These are phyloP conservation scores for Syngnathus scovelli DNA, from an alignment of 2,113 vertebrate species.

Conservation along the genomic window DNA sequence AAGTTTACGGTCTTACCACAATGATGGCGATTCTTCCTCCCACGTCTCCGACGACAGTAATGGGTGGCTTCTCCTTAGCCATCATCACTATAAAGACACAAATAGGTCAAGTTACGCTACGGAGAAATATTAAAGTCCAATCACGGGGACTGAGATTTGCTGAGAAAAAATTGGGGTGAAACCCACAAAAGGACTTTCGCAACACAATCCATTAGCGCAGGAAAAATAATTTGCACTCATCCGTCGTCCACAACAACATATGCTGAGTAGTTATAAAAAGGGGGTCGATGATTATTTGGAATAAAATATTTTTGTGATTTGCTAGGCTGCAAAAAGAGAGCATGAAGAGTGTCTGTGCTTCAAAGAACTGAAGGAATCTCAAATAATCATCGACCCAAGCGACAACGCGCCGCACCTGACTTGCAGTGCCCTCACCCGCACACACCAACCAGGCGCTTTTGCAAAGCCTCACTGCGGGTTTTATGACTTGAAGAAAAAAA, in stretches of 20 bases:
- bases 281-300: slow-evolving; percentile 31
- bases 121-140: not conserved
- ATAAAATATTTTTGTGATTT: not conserved
- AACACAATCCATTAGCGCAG: slow-evolving; percentile 11
- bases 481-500: too few relatives aligned
- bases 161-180: slow-evolving; percentile 34
- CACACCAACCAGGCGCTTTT: not conserved
- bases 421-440: not conserved
- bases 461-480: not conserved
- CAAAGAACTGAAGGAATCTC: not conserved
- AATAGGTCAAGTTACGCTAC: not conserved
- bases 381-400: slow-evolving; percentile 26
- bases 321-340: not conserved
- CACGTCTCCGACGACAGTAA: slow-evolving; percentile 94
- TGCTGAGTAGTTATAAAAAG: slow-evolving; percentile 13
- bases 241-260: not conserved
- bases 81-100: slow-evolving; percentile 84
- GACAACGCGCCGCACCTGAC: slow-evolving; percentile 16
- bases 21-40: slow-evolving; percentile 96
- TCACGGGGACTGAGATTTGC: slow-evolving; percentile 8
- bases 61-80: slow-evolving; percentile 97
- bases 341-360: not conserved
- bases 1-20: slow-evolving; percentile 75
- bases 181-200: slow-evolving; percentile 43
- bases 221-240: not conserved